Conservation (phyloP, 2,113 vertebrate species). For the Oncorhynchus nerka region DNA sequence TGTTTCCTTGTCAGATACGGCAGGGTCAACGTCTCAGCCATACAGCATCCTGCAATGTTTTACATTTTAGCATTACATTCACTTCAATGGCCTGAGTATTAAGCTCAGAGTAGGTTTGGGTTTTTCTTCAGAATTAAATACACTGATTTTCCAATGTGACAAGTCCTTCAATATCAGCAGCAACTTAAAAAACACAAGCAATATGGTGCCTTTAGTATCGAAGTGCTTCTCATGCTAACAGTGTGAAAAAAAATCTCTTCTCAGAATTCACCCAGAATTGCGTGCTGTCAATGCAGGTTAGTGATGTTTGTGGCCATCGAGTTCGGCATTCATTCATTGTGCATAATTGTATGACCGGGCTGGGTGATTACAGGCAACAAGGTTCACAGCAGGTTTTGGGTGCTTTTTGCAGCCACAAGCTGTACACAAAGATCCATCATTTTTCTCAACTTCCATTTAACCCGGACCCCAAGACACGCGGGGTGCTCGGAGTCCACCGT, state of each 20-base stretch:
- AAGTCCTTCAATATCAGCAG: too few species aligned
- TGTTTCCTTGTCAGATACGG: too few species aligned
- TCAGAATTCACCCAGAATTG: slow-evolving; percentile 8
- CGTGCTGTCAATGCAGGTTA: slow-evolving; percentile 3
- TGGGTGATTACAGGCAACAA: slow-evolving; percentile 36
- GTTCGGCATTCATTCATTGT: slow-evolving; percentile 16
- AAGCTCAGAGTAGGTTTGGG: too few species aligned
- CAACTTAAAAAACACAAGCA: too few species aligned
- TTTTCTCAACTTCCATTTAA: slow-evolving; percentile 21
- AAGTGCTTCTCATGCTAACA: neutral
- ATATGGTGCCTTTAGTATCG: neutral
- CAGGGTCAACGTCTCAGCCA: too few species aligned
- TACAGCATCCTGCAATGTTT: too few species aligned
- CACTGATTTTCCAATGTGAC: too few species aligned
- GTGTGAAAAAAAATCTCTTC: neutral
- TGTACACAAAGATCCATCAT: slow-evolving; percentile 10
- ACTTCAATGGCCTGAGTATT: too few species aligned
- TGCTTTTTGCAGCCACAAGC: neutral
- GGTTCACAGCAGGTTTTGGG: slow-evolving; percentile 22
- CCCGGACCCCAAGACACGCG: slow-evolving; percentile 13
- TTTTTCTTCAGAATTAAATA: too few species aligned
- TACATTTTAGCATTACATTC: too few species aligned
- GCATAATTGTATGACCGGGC: slow-evolving; percentile 15
- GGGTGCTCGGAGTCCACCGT: neutral
- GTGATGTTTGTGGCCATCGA: neutral